Percentiles rank a stretch among this genome's conserved stretches.
Evolutionary conservation across 1,140 invertebrate genomes (phyloP).

Genomic region (Drosophila suzukii): DNA sequence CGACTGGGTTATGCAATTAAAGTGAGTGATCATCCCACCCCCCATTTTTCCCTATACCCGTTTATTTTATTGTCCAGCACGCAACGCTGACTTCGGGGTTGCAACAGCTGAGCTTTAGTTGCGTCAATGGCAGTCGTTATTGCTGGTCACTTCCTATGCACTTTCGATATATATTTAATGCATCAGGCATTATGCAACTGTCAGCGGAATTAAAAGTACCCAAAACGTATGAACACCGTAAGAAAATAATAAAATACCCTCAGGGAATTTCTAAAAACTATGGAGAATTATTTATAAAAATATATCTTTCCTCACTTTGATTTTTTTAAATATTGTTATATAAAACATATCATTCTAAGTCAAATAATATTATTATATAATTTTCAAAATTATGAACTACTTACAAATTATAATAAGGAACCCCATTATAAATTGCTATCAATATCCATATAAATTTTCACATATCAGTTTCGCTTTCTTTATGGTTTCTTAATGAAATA

Average conservation of each 20-base stretch:
- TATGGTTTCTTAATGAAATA: background rate
- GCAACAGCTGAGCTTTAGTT: conserved; percentile 35
- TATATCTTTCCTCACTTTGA: no score
- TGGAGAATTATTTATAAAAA: background rate
- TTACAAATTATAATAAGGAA: no score
- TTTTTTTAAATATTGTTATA: no score
- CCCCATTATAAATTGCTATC: no score
- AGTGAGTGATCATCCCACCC: conserved; percentile 28
- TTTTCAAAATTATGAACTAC: no score
- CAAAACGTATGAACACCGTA: background rate
- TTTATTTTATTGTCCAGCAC: conserved; percentile 11
- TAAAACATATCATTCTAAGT: no score
- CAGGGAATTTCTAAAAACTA: background rate
- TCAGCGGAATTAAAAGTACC: conserved; percentile 12
- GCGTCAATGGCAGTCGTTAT: conserved; percentile 29
- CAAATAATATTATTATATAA: no score
- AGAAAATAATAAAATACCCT: background rate
- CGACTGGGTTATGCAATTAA: conserved; percentile 43
- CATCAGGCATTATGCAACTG: conserved; percentile 53
- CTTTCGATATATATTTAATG: conserved; percentile 51
- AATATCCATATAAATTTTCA: background rate
- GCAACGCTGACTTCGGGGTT: conserved; percentile 44
- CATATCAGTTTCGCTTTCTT: background rate
- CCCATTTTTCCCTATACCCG: conserved; percentile 4
- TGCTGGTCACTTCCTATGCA: conserved; percentile 64